Conservation (phyloP, 2,797 vertebrate genomes). For the Enteromius trimaculatus region DNA sequence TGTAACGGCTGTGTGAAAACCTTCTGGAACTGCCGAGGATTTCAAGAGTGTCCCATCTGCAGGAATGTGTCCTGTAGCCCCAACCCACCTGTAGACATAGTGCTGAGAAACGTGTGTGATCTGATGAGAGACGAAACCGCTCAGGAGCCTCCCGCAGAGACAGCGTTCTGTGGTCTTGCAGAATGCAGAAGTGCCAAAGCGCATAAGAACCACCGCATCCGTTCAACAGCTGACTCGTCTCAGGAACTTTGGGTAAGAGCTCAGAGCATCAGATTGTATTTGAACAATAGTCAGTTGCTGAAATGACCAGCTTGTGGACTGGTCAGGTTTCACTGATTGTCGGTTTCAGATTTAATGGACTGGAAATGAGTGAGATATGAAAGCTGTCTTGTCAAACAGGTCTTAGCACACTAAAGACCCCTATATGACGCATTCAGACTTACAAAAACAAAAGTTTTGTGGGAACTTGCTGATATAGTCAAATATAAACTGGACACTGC, state of each 20-base stretch:
- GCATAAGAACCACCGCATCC: conserved; percentile 46
- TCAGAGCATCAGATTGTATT: background rate
- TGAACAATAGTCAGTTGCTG: background rate
- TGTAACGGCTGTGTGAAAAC: conserved; percentile 57
- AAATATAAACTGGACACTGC: conserved; percentile 4
- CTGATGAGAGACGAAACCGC: conserved; percentile 46
- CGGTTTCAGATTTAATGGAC: conserved; percentile 11
- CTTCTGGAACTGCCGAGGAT: conserved; percentile 53
- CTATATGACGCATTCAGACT: conserved; percentile 23
- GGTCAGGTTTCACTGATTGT: conserved; percentile 1
- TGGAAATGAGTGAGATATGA: conserved; percentile 23
- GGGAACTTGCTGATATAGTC: conserved; percentile 39
- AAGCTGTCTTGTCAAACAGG: conserved; percentile 50
- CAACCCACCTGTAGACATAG: conserved; percentile 52
- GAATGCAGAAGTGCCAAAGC: conserved; percentile 39
- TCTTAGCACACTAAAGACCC: conserved; percentile 29
- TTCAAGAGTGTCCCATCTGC: conserved; percentile 61
- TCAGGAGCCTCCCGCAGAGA: conserved; percentile 26
- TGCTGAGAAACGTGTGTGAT: conserved; percentile 58
- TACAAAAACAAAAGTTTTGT: background rate
- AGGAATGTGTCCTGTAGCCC: conserved; percentile 50
- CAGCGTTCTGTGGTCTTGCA: conserved; percentile 42
- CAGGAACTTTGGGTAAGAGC: conserved; percentile 41
- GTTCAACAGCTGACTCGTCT: conserved; percentile 48
- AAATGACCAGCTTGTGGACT: background rate